Evolutionary conservation across 2,113 vertebrate species (phyloP).

Genomic region (Amblyornis subalaris): DNA sequence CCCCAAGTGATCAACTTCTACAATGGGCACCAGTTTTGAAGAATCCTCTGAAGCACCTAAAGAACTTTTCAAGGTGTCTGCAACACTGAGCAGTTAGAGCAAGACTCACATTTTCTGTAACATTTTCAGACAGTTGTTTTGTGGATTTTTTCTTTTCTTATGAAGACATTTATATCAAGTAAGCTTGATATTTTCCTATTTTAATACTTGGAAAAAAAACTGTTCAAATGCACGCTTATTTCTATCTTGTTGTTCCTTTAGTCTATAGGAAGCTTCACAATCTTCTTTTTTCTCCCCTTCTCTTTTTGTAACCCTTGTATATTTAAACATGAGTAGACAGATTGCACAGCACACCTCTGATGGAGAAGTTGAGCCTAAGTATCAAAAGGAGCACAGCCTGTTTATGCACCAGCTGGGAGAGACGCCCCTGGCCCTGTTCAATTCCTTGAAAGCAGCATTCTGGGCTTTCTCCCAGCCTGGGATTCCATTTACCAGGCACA

Average conservation of each 20-base stretch:
- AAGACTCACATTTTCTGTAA: not conserved
- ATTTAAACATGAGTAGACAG: not conserved
- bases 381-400: not conserved
- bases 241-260: not conserved
- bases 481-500: not conserved
- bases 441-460: not conserved
- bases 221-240: not conserved
- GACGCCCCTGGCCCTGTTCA: not conserved
- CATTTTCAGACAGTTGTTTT: not conserved
- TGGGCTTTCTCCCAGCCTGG: not conserved
- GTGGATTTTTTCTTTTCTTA: not conserved
- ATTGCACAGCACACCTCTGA: not conserved
- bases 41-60: not conserved
- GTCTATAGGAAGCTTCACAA: not conserved
- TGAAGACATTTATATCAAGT: not conserved
- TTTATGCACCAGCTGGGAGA: too few species aligned
- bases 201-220: not conserved
- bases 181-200: not conserved
- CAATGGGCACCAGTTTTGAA: not conserved
- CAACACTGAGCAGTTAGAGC: not conserved
- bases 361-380: not conserved
- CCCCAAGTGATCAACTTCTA: not conserved
- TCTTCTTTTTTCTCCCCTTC: not conserved
- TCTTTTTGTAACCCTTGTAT: not conserved
- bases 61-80: not conserved